Base-by-base conservation (phyloP, 2,888 invertebrate genomes). In the Aspidiotus destructor region DNA sequence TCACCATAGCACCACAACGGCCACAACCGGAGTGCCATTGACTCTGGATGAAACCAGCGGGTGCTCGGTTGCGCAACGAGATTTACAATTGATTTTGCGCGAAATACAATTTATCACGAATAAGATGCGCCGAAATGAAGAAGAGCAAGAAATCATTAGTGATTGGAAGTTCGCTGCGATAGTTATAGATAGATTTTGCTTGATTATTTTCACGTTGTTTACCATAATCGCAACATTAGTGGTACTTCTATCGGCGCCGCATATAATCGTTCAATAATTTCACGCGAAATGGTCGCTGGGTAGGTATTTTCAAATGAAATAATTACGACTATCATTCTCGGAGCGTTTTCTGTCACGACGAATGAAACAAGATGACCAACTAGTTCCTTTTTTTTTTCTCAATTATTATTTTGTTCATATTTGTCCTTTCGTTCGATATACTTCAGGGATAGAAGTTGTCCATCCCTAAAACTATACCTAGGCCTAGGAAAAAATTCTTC, bases 81-180 rank as follows among this genome's bases (percentile, higher is more conserved):
- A 96, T 79, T 84, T 74, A 74, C 89, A 90, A 77, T 85, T 88
- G 76, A 96, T 97, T 77, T 84, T 96, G 73, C 85, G 89, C 74
- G 96, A 97, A 81, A 82, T 97, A 74, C 92, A 92, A 80, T 94
- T 93, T 81, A 94, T 97, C 77, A 96, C 96, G 54, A 86, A 87
- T 74, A 86, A 93, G 75, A 92, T 96, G 89, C 88, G 89, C 78
- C 92, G 93, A 78, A 89, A 93, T 69, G 96, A 97, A 77, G 92
- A 93, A 75, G 92, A 93, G 77, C 88, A 89, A 70, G 94, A 95
- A 77, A 83, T 92, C 73, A 92, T 92, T 75, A 92, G 89, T 80
- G 96, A 97, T 79, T 96, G 96, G 96, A 95, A 94, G 79, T 97
- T 96, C 78, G 96, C 96, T 70, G 96, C 95, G 73, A 94, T 96